Conservation (phyloP, 2,113 vertebrate genomes). For the Chionomys nivalis region DNA sequence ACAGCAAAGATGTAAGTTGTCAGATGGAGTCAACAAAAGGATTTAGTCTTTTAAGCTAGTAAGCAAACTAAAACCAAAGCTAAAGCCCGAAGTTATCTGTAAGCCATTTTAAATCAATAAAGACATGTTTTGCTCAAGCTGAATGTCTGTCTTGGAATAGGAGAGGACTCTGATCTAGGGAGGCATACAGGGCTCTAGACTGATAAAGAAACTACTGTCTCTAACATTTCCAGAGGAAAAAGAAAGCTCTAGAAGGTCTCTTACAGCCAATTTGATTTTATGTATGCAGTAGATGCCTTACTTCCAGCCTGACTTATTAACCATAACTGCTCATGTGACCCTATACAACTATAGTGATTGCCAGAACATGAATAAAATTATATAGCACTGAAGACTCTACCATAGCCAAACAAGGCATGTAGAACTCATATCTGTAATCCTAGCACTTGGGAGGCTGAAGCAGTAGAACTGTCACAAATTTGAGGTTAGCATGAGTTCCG, state of each 20-base stretch:
- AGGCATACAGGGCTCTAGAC: neutral
- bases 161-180: neutral
- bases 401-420: neutral
- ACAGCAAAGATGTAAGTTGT: neutral
- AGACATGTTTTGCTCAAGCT: constrained; percentile 49
- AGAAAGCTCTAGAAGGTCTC: neutral
- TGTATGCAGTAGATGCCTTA: neutral
- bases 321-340: neutral
- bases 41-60: constrained; percentile 26
- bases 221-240: constrained; percentile 22
- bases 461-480: neutral
- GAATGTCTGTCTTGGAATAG: neutral
- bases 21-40: constrained; percentile 1
- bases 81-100: neutral
- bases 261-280: neutral
- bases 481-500: neutral
- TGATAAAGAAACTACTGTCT: neutral
- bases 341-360: neutral
- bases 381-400: neutral
- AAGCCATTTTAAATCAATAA: constrained; percentile 60
- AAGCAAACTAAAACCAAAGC: constrained; percentile 48
- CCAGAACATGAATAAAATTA: constrained; percentile 12
- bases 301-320: neutral
- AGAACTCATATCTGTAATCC: neutral
- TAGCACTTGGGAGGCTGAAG: neutral